These are phyloP conservation scores for Eristalis arbustorum DNA, from an alignment of 2,888 invertebrate genomes.

Conservation along the genomic window DNA sequence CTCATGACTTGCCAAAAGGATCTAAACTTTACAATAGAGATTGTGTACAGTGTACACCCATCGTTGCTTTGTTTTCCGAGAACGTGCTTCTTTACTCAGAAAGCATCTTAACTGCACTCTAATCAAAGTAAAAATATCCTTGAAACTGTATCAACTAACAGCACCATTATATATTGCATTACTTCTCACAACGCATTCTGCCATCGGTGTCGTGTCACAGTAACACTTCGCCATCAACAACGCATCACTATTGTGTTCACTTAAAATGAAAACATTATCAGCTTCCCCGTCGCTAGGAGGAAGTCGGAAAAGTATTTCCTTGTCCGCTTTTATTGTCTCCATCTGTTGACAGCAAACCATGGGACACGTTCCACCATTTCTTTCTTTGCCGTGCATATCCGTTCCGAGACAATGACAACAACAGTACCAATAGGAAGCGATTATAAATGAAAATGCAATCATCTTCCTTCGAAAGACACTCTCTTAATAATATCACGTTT, in stretches of 20 bases:
- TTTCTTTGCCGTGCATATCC: neutral
- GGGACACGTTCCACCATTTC: constrained; percentile 5
- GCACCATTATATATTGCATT: neutral
- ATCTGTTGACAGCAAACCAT: neutral
- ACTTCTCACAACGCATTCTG: neutral
- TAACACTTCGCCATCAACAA: neutral
- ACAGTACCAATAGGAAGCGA: neutral
- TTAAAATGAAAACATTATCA: neutral
- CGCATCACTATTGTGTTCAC: neutral
- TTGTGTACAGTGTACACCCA: too few relatives aligned
- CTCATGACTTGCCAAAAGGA: too few relatives aligned
- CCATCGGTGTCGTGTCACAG: neutral
- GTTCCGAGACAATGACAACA: neutral
- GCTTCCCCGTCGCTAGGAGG: neutral
- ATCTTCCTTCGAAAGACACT: constrained; percentile 35
- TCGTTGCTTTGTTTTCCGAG: too few relatives aligned
- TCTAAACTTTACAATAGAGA: too few relatives aligned
- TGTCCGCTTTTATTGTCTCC: constrained; percentile 17
- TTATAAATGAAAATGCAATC: constrained; percentile 29
- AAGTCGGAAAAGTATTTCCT: constrained; percentile 6
- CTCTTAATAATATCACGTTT: constrained; percentile 44
- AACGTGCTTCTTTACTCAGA: neutral
- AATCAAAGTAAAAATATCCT: neutral
- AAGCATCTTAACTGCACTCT: neutral
- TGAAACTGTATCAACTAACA: neutral